Base-by-base conservation (phyloP, 2,888 invertebrate species). In the Macrosiphum euphorbiae region DNA sequence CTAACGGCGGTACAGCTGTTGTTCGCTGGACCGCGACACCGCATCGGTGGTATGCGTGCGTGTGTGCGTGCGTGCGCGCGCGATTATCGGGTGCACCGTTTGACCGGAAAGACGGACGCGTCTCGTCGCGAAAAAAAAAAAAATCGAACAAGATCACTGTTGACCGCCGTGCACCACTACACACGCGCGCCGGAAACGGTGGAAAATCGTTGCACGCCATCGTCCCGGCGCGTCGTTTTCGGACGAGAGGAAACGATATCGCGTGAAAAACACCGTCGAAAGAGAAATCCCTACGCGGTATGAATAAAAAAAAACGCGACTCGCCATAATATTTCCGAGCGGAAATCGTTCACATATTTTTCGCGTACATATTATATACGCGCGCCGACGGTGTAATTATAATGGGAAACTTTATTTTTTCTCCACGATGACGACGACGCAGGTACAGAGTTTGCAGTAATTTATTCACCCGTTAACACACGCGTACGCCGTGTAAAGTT, bases 381-480 rank as follows among this genome's bases (percentile, higher is more conserved):
- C 47, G 44, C 85, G 85, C 41, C 4, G 47, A 16, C 86, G 47
- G 16, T 47, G 86, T 86, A 86, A 86, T 47, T 89, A 44, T 89
- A 41, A 89, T 35, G 58, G 89, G 47, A 52, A n/a, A 52, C 88
- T 52, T 88, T n/a, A 47, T 50, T 35, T 88, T 50, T 50, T 50
- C 35, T 28, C 52, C 47, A 0, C 52, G 26, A 88, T 41, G 55
- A 88, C 55, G 26, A 88, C 55, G 55, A 88, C 55, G 88, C 10
- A 88, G 88, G 50, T 41, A 50, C 50, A n/a, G 55, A n/a, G 55
- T 92, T 87, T 50, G 87, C n/a, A n/a, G n/a, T 61, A 88, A 92
- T 67, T 88, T 92, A 88, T 92, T 92, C 52, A 88, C 92, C 85
- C 24, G 91, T 91, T 91, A 88, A 92, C 88, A 67, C 92, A 41